Evolutionary conservation across 1,140 invertebrate genomes (phyloP), one percentile per base, ranked within the genome.

Genomic region (Drosophila orena): DNA sequence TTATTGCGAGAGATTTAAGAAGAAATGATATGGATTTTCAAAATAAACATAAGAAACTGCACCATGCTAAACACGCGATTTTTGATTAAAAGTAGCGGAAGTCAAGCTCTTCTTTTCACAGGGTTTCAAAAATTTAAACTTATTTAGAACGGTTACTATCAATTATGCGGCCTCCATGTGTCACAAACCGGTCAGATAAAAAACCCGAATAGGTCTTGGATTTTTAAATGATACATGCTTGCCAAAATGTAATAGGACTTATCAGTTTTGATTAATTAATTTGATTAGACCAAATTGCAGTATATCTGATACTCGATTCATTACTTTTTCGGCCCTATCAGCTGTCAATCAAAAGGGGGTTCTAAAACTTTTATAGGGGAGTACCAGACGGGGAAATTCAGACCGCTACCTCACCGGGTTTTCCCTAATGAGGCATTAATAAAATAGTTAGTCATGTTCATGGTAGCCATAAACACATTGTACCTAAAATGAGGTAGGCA

Each of bases 1-100:
- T 86, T 86, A 88, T 86, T 71, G 66, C 61, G 70, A 79, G 70
- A 66, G 47, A 78, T 34, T 70, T 70, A 59, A 27, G 17, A 69
- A 38, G 44, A 50, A 84, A 54, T 44, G 58, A 80, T 69, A 74
- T 77, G 46, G 30, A 62, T 44, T 64, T 65, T 62, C 61, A 74
- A 78, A 83, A 78, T 70, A 77, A 57, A 58, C 43, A 76, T 72
- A 66, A 58, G 58, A 72, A 57, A 62, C 55, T 75, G 83, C 81
- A 86, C 81, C 47, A 58, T 70, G 69, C 69, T 65, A 70, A 70
- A 65, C 27, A 6, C 1, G 22, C 14, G 17, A 4, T 47, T 60
- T 37, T 11, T n/a, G 35, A 42, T 42, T 68, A 37, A 14, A 5
- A 3, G 14, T 49, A 15, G 14, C 24, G 46, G 24, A 46, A 46